phyloP scores from a whole-genome alignment of 2,797 vertebrate genomes.

The Hyperoplus immaculatus region DNA sequence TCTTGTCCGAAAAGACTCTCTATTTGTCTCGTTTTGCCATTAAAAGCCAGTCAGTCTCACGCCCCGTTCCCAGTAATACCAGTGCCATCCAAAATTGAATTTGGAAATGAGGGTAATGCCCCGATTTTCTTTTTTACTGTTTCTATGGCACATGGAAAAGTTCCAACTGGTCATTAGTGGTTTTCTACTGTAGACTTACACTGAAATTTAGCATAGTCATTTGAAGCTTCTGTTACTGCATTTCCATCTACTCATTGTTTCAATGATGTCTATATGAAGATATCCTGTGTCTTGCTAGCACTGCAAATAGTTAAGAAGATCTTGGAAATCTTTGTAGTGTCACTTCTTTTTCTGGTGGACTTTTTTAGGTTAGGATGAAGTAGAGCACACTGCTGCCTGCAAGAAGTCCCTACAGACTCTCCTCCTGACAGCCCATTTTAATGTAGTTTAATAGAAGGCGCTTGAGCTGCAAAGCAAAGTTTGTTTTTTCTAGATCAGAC shows the following conservation, averaged over 20 bases:
- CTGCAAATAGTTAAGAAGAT: not conserved
- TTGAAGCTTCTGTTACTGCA: slow-evolving; percentile 26
- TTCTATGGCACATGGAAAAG: slow-evolving; percentile 1
- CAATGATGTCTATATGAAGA: slow-evolving; percentile 12
- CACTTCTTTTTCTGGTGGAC: slow-evolving; percentile 33
- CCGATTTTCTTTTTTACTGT: not conserved
- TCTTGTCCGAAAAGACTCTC: not conserved
- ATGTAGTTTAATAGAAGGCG: slow-evolving; percentile 60
- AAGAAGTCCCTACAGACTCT: slow-evolving; percentile 58
- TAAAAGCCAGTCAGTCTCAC: too few relatives aligned
- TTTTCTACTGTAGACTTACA: slow-evolving; percentile 9
- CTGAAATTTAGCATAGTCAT: slow-evolving; percentile 14
- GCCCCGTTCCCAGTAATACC: not conserved
- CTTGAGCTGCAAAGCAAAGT: slow-evolving; percentile 62
- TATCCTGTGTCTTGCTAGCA: not conserved
- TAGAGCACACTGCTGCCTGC: slow-evolving; percentile 52
- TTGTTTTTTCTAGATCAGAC: slow-evolving; percentile 59
- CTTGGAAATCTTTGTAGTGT: slow-evolving; percentile 35
- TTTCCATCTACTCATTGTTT: slow-evolving; percentile 33
- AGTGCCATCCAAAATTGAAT: not conserved
- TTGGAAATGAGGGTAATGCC: not conserved
- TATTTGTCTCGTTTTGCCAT: not conserved
- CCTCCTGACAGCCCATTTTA: slow-evolving; percentile 58
- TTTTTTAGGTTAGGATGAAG: slow-evolving; percentile 67
- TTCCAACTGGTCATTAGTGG: slow-evolving; percentile 1